Conservation (phyloP, 2,888 invertebrate species). For the Lasius fuliginosus region DNA sequence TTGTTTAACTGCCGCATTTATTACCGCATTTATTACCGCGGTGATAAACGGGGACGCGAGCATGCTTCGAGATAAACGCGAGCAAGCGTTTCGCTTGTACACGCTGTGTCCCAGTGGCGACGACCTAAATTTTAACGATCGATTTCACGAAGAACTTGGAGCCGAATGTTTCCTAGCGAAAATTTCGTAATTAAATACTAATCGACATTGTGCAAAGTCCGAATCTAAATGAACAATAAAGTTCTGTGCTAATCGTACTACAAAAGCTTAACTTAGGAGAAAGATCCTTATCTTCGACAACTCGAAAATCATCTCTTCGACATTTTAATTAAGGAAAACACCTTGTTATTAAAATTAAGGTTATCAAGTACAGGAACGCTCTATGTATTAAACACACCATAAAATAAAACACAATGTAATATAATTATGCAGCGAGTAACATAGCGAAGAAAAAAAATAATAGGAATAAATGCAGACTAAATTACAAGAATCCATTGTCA, state of each 20-base stretch:
- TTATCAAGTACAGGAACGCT: background rate
- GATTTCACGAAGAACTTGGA: background rate
- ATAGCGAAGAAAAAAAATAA: background rate
- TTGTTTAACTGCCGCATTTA: constrained; percentile 80
- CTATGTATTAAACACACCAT: constrained; percentile 27
- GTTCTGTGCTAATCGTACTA: background rate
- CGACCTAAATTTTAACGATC: constrained; percentile 39
- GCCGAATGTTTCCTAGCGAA: background rate
- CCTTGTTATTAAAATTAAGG: background rate
- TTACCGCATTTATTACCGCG: constrained; percentile 81
- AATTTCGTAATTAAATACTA: constrained; percentile 12
- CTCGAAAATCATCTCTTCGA: background rate
- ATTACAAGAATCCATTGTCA: constrained; percentile 56
- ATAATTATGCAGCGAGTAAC: constrained; percentile 21
- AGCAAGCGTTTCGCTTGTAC: constrained; percentile 42
- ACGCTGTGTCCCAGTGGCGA: background rate
- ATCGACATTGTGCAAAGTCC: background rate
- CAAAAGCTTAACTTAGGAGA: background rate
- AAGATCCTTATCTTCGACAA: background rate
- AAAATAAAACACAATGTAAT: constrained; percentile 50
- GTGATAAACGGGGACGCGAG: constrained; percentile 75
- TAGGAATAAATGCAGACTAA: constrained; percentile 53
- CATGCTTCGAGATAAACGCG: constrained; percentile 73
- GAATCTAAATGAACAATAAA: background rate
- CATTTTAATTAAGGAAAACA: constrained; percentile 3